A percentile compares a stretch with the other conserved stretches of the same genome.
These are phyloP conservation scores for Acanthurus tractus DNA, from an alignment of 2,797 vertebrate genomes.

Conservation along the genomic window DNA sequence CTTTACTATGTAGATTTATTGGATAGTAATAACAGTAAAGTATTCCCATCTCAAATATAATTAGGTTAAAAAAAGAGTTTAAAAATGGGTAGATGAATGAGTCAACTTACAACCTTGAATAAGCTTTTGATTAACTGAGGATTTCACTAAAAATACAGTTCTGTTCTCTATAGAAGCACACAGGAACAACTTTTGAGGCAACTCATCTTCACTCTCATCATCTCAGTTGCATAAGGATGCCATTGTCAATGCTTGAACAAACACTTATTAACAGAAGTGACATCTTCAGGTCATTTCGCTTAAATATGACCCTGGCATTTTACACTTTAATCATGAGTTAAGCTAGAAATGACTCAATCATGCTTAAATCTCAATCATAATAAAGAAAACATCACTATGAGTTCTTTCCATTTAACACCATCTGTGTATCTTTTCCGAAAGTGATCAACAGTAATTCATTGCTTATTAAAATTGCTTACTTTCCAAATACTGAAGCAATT, in stretches of 20 bases:
- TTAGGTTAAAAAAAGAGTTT: neutral
- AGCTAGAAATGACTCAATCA: conserved; percentile 10
- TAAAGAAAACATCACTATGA: conserved; percentile 5
- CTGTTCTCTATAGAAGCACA: neutral
- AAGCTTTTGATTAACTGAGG: neutral
- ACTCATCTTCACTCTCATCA: conserved; percentile 2
- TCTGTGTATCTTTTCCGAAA: conserved; percentile 6
- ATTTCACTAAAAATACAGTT: neutral
- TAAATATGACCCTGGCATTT: neutral
- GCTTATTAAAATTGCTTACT: conserved; percentile 3
- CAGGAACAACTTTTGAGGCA: neutral
- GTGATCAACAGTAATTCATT: too few relatives aligned
- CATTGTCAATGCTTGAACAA: neutral
- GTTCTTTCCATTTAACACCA: conserved; percentile 48
- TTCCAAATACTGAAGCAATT: conserved; percentile 11
- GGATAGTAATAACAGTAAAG: neutral
- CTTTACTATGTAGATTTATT: neutral
- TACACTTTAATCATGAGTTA: neutral
- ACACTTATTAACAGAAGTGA: neutral
- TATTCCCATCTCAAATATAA: neutral
- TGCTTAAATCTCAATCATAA: conserved; percentile 3
- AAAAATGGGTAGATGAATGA: neutral
- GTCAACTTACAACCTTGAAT: neutral
- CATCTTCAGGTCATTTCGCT: conserved; percentile 7
- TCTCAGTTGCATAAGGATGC: neutral